Base-by-base conservation (phyloP, 2,888 invertebrate genomes). In the Acleris holmiana region DNA sequence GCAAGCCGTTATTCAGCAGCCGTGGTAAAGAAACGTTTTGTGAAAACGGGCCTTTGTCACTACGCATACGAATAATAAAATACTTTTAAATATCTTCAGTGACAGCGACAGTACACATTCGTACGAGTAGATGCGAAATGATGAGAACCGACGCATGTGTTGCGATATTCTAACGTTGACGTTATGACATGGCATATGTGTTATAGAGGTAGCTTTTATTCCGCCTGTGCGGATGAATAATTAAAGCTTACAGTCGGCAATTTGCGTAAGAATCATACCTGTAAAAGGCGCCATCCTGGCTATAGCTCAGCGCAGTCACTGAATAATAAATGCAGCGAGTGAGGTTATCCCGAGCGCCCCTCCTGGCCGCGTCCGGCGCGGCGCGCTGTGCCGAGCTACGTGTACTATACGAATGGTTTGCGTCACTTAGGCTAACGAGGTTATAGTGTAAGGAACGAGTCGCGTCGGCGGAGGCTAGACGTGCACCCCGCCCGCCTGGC, bases 311-410 rank as follows among this genome's bases (percentile, higher is more conserved):
- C 87, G 84, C 83, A 84, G 84, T 78, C 83, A 86, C 89, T 91
- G 91, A 91, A 91, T 91, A 87, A 91, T 90, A 85, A 80, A 92
- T 91, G 89, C 85, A 86, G 76, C 79, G 76, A 73, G 74, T 87
- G 86, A 89, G 88, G 88, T 88, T 90, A 85, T 80, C 72, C 79
- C 72, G 73, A 75, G 71, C 75, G 78, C 74, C 70, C 72, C 73
- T 78, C 77, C 75, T 53, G 59, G 75, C 64, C 77, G 76, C 76
- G 77, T 73, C 67, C 73, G 71, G 69, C 70, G 70, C 64, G 68
- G 67, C 69, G 69, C 72, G 71, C 76, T 73, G 82, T 80, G 76
- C 76, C 73, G 71, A 69, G 71, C 73, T 80, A 71, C 72, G 68
- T 21, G 17, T 21, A 15, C 21, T 79, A 78, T 71, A 67, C 77